Conservation (phyloP, 1,140 invertebrate species). For the Tribolium castaneum region DNA sequence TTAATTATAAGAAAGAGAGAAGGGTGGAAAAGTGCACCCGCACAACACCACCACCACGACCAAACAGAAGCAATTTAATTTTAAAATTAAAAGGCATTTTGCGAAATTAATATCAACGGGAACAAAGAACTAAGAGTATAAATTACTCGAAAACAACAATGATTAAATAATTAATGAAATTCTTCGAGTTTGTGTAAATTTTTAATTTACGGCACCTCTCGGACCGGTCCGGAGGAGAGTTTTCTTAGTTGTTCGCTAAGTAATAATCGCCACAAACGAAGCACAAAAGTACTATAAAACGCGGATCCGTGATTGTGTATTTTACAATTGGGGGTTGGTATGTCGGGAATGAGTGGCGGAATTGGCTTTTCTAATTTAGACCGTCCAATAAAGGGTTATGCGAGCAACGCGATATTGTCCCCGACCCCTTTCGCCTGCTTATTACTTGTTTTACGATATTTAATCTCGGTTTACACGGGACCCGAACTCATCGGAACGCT, state of each 20-base stretch:
- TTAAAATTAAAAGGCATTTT: conserved; percentile 44
- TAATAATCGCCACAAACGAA: conserved; percentile 55
- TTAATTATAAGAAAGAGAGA: conserved; percentile 3
- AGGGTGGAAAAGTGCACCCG: neutral
- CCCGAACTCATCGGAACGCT: conserved; percentile 52
- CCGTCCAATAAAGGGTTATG: conserved; percentile 58
- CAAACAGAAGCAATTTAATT: conserved; percentile 46
- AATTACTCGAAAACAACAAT: conserved; percentile 54
- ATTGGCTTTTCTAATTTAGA: conserved; percentile 59
- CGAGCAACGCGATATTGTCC: conserved; percentile 53
- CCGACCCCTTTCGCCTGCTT: conserved; percentile 52
- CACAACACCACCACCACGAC: neutral
- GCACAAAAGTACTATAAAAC: conserved; percentile 56
- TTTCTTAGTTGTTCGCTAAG: conserved; percentile 45
- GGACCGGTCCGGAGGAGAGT: conserved; percentile 33
- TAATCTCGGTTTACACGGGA: conserved; percentile 53
- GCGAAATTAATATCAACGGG: conserved; percentile 45
- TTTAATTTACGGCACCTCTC: conserved; percentile 50
- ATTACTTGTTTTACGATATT: conserved; percentile 59
- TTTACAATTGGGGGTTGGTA: conserved; percentile 58
- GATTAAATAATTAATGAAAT: conserved; percentile 61
- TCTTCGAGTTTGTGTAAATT: conserved; percentile 55
- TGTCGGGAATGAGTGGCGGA: conserved; percentile 55
- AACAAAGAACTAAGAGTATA: conserved; percentile 43
- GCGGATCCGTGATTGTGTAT: conserved; percentile 57